Percentiles rank a stretch among this genome's conserved stretches.
phyloP scores from a whole-genome alignment of 2,113 vertebrate species.

The Tragelaphus imberbis region DNA sequence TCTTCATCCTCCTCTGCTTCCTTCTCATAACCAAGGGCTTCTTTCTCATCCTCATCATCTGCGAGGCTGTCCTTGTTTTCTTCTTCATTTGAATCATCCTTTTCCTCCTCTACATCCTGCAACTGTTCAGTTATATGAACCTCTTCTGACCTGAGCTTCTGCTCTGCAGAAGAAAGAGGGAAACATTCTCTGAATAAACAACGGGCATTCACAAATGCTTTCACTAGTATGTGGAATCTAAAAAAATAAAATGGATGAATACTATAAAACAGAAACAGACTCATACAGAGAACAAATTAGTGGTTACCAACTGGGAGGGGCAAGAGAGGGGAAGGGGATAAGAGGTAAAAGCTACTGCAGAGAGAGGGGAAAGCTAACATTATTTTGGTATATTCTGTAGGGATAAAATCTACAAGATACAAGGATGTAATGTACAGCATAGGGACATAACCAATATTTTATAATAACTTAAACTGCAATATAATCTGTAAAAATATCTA shows the following conservation, averaged over 20 bases:
- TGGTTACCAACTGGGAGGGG: background rate
- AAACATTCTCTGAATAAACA: background rate
- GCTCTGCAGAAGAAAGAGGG: constrained; percentile 67
- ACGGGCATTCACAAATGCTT: background rate
- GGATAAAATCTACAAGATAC: background rate
- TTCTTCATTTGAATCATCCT: constrained; percentile 61
- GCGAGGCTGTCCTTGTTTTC: constrained; percentile 72
- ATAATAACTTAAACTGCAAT: background rate
- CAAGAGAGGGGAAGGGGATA: background rate
- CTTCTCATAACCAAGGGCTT: constrained; percentile 46
- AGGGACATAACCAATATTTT: background rate
- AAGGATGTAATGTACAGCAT: background rate
- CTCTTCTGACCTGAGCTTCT: constrained; percentile 64
- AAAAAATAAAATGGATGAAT: background rate
- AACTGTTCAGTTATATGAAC: constrained; percentile 59
- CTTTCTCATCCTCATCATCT: constrained; percentile 76
- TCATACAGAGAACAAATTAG: background rate
- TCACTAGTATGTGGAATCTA: background rate
- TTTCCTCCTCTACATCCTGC: constrained; percentile 71
- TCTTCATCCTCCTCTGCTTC: constrained; percentile 74
- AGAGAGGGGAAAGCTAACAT: background rate
- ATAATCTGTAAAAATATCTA: background rate
- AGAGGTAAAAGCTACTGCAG: background rate
- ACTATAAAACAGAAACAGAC: background rate
- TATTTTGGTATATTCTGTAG: background rate